Percentiles rank a stretch among this genome's conserved stretches.
These are phyloP conservation scores for Stegodyphus dumicola DNA, from an alignment of 1,140 invertebrate genomes.

Conservation along the genomic window DNA sequence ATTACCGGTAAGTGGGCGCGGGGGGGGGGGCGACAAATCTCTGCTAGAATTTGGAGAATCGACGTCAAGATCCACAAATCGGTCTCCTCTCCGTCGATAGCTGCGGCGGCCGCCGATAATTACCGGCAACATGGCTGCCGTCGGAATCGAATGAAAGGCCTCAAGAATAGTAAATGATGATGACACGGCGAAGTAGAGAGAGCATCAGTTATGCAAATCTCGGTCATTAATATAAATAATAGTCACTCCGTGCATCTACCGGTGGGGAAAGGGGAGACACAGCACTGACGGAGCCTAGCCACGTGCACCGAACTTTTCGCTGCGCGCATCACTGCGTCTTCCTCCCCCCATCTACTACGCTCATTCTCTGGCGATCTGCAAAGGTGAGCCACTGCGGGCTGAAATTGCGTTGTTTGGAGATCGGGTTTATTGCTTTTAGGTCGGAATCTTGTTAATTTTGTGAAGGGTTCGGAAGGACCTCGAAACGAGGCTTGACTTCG, in stretches of 20 bases:
- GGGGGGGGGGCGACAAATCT: not conserved
- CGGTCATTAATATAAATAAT: conserved; percentile 60
- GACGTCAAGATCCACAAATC: too few species aligned
- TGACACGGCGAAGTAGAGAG: conserved; percentile 30
- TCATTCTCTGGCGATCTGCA: not conserved
- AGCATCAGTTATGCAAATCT: conserved; percentile 57
- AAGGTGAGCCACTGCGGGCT: not conserved
- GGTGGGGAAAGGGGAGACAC: not conserved
- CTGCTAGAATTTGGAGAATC: not conserved
- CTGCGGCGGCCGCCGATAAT: not conserved
- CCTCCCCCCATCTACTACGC: conserved; percentile 6
- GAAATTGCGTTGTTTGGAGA: conserved; percentile 26
- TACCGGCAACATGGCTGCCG: not conserved
- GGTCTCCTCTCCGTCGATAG: not conserved
- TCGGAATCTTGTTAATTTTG: too few species aligned
- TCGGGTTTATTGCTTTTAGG: not conserved
- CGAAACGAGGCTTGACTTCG: too few species aligned
- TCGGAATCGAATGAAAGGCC: conserved; percentile 32
- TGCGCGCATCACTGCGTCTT: conserved; percentile 23
- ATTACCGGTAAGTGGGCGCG: too few species aligned
- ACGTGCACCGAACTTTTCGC: conserved; percentile 44
- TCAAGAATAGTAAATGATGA: conserved; percentile 56
- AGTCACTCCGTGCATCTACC: conserved; percentile 27
- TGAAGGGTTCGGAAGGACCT: too few species aligned
- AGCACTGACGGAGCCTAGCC: not conserved